Percentiles rank a stretch among this genome's conserved stretches.
Conservation (phyloP, 1,140 invertebrate species). For the Ceratina australensis region DNA sequence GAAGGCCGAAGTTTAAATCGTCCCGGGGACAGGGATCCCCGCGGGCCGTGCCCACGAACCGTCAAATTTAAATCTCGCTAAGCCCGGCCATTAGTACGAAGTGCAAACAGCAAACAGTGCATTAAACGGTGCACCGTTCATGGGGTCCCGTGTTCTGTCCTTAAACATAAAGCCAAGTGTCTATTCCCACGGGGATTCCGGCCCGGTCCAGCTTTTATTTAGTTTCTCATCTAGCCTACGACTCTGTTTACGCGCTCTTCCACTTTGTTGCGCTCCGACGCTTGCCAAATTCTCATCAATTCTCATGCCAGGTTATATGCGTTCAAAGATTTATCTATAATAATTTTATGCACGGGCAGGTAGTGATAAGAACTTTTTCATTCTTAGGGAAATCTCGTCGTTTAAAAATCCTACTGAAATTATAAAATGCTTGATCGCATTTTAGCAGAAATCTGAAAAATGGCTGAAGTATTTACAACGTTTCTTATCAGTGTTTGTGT, state of each 20-base stretch:
- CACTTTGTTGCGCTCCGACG: constrained; percentile 24
- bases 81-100: constrained; percentile 77
- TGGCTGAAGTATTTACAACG: too few relatives aligned
- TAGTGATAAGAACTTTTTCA: too few relatives aligned
- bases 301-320: too few relatives aligned
- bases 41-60: constrained; percentile 56
- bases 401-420: too few relatives aligned
- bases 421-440: too few relatives aligned
- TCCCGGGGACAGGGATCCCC: constrained; percentile 44
- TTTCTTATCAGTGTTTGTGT: too few relatives aligned
- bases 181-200: constrained; percentile 77
- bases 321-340: not conserved
- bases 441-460: too few relatives aligned
- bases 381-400: too few relatives aligned
- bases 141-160: constrained; percentile 44
- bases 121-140: constrained; percentile 67
- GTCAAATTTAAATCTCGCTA: constrained; percentile 79
- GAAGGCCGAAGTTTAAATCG: constrained; percentile 73
- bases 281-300: too few relatives aligned
- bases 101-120: constrained; percentile 78
- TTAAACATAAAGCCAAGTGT: constrained; percentile 77
- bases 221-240: constrained; percentile 8
- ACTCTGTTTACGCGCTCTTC: constrained; percentile 37
- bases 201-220: constrained; percentile 50
- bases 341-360: too few relatives aligned